A percentile compares a stretch with the other conserved stretches of the same genome.
phyloP scores from a whole-genome alignment of 2,888 invertebrate genomes.

The Beris morrisii region DNA sequence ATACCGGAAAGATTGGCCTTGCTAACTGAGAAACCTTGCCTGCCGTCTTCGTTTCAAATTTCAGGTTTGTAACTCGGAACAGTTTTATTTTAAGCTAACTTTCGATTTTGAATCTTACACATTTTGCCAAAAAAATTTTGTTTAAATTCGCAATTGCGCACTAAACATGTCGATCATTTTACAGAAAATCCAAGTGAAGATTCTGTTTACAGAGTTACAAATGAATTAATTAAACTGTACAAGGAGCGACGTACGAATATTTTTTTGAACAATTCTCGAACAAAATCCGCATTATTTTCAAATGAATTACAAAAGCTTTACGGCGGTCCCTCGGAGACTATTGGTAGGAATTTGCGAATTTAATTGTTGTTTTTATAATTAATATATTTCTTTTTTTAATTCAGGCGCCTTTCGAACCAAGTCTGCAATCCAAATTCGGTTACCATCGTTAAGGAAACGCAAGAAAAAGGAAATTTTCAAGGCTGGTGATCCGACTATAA shows the following conservation, averaged over 20 bases:
- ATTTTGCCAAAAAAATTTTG: slow-evolving; percentile 6
- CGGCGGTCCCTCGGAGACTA: slow-evolving; percentile 49
- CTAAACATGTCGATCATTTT: neutral
- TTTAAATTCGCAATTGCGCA: neutral
- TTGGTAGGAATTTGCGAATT: slow-evolving; percentile 42
- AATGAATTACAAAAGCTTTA: slow-evolving; percentile 47
- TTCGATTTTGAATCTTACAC: too few relatives aligned
- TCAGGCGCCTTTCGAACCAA: slow-evolving; percentile 21
- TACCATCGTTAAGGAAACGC: slow-evolving; percentile 10
- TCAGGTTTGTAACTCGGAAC: slow-evolving; percentile 35
- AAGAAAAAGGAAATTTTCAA: slow-evolving; percentile 41
- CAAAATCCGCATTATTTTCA: slow-evolving; percentile 48
- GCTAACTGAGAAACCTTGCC: slow-evolving; percentile 48
- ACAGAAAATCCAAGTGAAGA: slow-evolving; percentile 50
- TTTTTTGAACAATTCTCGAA: slow-evolving; percentile 49
- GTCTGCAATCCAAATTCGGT: slow-evolving; percentile 4
- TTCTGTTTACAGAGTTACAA: slow-evolving; percentile 49
- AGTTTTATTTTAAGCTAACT: too few relatives aligned
- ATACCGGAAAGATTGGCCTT: slow-evolving; percentile 50
- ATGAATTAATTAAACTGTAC: slow-evolving; percentile 48
- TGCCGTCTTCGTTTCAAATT: slow-evolving; percentile 47
- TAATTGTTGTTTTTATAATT: neutral
- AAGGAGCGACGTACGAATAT: slow-evolving; percentile 48
- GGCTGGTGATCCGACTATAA: slow-evolving; percentile 50
- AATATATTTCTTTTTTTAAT: neutral